Percentiles rank a stretch among this genome's conserved stretches.
Conservation (phyloP, 2,113 vertebrate genomes). For the Climacteris rufus region DNA sequence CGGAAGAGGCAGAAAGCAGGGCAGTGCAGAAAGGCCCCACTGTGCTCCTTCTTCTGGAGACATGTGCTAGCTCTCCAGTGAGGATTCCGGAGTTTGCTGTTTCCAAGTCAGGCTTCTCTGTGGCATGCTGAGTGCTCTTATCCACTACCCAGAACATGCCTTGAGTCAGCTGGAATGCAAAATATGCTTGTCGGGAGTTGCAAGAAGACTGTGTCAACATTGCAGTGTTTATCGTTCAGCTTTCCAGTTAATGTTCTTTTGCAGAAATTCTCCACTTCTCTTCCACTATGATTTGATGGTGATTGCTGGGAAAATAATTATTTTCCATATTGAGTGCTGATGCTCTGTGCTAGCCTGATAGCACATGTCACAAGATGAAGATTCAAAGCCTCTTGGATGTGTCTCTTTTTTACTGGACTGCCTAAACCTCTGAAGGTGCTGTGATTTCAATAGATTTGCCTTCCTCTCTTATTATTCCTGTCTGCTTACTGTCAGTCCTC, state of each 20-base stretch:
- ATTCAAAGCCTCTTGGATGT: not conserved
- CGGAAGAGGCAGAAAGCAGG: not conserved
- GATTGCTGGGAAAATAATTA: not conserved
- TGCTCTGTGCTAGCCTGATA: not conserved
- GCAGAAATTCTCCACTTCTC: not conserved
- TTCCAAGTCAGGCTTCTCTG: not conserved
- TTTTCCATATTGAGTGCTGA: not conserved
- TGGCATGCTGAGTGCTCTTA: not conserved
- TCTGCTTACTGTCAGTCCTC: not conserved
- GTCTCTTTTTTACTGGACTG: not conserved
- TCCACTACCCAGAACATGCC: not conserved
- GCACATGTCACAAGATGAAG: not conserved
- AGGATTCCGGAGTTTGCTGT: not conserved
- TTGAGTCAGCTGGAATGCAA: conserved; percentile 33
- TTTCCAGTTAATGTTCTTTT: not conserved
- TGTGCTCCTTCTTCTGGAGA: not conserved
- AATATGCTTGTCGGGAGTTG: not conserved
- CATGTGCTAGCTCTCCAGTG: not conserved
- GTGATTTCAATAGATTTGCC: not conserved
- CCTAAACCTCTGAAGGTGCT: not conserved
- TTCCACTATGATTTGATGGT: not conserved
- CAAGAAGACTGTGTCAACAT: not conserved
- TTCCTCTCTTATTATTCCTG: not conserved
- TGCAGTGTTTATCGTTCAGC: not conserved
- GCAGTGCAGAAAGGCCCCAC: not conserved